phyloP scores from a whole-genome alignment of 2,888 invertebrate genomes.

The Rhagonycha fulva region DNA sequence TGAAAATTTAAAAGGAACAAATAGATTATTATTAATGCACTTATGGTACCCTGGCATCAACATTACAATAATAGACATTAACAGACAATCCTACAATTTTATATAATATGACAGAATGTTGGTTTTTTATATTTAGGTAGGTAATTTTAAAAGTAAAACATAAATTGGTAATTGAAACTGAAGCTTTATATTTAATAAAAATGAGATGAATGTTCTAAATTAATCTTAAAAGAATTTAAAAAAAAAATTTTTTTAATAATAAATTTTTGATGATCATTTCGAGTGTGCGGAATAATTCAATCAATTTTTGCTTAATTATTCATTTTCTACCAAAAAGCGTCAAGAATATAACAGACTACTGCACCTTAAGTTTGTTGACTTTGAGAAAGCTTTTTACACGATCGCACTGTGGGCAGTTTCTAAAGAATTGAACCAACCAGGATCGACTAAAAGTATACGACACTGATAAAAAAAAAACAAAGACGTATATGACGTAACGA shows the following conservation, averaged over 20 bases:
- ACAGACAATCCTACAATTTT: too few relatives aligned
- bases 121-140: too few relatives aligned
- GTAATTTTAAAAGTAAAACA: not conserved
- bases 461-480: not conserved
- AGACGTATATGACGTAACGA: not conserved
- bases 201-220: not conserved
- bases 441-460: not conserved
- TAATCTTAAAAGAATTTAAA: not conserved
- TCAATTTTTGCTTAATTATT: not conserved
- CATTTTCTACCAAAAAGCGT: not conserved
- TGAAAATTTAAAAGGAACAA: too few relatives aligned
- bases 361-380: not conserved
- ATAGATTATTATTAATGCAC: too few relatives aligned
- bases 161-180: not conserved
- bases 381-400: not conserved
- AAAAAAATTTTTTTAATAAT: not conserved
- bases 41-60: too few relatives aligned
- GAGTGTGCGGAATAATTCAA: not conserved
- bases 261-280: not conserved
- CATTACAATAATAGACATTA: too few relatives aligned
- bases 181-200: not conserved
- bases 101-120: too few relatives aligned
- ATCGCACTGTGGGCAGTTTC: not conserved
- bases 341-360: not conserved
- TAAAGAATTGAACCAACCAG: not conserved